Conservation (phyloP, 2,888 invertebrate species). For the Saturnia japonica region DNA sequence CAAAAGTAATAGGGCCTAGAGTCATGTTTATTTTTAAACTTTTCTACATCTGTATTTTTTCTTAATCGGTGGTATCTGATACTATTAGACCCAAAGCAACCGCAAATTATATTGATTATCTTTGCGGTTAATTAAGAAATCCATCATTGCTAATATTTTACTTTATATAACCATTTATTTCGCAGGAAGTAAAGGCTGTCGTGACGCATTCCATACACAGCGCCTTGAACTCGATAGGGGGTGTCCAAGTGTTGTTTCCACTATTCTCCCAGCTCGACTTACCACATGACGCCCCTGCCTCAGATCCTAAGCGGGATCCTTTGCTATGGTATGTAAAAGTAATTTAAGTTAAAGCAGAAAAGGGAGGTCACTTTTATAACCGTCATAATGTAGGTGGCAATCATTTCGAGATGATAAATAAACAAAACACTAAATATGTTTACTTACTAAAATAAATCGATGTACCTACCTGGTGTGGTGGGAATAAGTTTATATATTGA, state of each 20-base stretch:
- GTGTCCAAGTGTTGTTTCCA: constrained; percentile 98
- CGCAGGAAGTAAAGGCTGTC: constrained; percentile 98
- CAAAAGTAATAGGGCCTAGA: too few relatives aligned
- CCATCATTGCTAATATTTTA: not conserved
- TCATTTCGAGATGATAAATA: too few relatives aligned
- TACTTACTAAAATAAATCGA: not conserved
- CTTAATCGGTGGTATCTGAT: too few relatives aligned
- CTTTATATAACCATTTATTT: constrained; percentile 1
- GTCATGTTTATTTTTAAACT: too few relatives aligned
- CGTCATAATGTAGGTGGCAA: not conserved
- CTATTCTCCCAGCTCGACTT: constrained; percentile 98
- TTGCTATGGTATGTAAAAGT: constrained; percentile 88
- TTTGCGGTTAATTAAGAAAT: not conserved
- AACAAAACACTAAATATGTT: not conserved
- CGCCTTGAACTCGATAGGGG: constrained; percentile 99
- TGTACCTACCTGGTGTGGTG: not conserved
- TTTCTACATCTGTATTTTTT: too few relatives aligned
- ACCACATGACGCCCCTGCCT: constrained; percentile 91
- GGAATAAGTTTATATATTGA: too few relatives aligned
- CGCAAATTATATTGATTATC: not conserved
- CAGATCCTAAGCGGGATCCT: constrained; percentile 92
- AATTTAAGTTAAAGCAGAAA: not conserved
- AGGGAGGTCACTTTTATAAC: not conserved
- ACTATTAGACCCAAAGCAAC: not conserved
- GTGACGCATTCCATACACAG: constrained; percentile 99